Base-by-base conservation (phyloP, 2,888 invertebrate genomes). In the Troides aeacus region DNA sequence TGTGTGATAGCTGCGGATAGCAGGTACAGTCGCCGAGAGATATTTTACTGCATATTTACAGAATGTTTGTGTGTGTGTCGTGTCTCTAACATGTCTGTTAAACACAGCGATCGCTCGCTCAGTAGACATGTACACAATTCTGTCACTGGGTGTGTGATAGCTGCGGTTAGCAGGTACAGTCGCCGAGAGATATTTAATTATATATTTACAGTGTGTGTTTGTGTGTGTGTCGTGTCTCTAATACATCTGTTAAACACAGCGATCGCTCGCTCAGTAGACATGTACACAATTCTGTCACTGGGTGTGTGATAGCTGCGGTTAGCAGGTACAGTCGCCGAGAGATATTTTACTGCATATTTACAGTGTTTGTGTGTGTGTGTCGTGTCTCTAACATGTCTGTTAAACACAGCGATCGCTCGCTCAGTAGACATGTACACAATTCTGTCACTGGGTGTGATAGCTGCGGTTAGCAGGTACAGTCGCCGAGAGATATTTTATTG, bases 101-200 rank as follows among this genome's bases (percentile, higher is more conserved):
- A 24, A 24, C 24, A 24, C 24, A 24, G 24, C 24, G 24, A 24
- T 74, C 69, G 71, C 42, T 66, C 7, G 53, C 63, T 70, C 72
- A 73, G 73, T 71, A 66, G 74, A 72, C 71, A 74, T 60, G 21
- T 12, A 50, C 23, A 8, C 30, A 59, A 71, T 69, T 74, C 73
- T 75, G 76, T 75, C 76, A 77, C 78, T 79, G 76, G 75, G 74
- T 72, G 39, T 66, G 71, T 79, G 75, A 80, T 75, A 53, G 75
- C 72, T 77, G 30, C 61, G 30, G 66, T 62, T 72, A 73, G 72
- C 62, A 69, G 75, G 74, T 76, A 79, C 69, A 75, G 77, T 66
- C 62, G 36, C 12, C 57, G 57, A 23, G 57, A 7, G 1, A 7
- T 57, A 23, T 21, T 21, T 21, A 23, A 12, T 3, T 57, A 0